Evolutionary conservation across 2,113 vertebrate genomes (phyloP), one percentile per base, ranked within the genome.

Genomic region (Scopus umbretta): DNA sequence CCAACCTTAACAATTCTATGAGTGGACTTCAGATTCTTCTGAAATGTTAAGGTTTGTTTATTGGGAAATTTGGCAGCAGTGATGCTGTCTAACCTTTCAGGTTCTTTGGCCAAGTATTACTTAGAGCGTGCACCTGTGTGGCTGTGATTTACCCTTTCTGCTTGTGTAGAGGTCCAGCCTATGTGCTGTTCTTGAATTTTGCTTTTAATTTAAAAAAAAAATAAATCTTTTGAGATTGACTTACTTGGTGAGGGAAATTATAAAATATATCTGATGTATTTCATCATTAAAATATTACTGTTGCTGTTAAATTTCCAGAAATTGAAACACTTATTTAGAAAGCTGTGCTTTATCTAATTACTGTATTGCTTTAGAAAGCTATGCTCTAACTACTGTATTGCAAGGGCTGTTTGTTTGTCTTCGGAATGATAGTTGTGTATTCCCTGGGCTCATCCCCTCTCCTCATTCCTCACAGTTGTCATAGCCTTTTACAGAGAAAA

Each of bases 391-490:
- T 40, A 14, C 27, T 50, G 11, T 42, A 19, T 38, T 82, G n/a
- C 79, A 53, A 78, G 25, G 22, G 42, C 43, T 92, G 47, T 82
- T 93, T 85, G 36, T 75, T 91, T 88, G 43, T 90, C 47, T 68
- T 92, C n/a, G 3, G 19, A 34, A 36, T 56, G 80, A 34, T 9
- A 61, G n/a, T 47, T 82, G 19, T 3, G 0, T 80, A 27, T 93
- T 95, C 82, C 45, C 76, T 85, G n/a, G 65, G 36, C 67, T 67
- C 25, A 34, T 79, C 16, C 34, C 14, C 20, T 80, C 21, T 92
- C 70, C 71, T 27, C 80, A 13, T 81, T 90, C 42, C 89, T 93
- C 52, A 61, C 16, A 58, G 59, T 45, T 13, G 2, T 90, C 70
- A 45, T 3, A 7, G 65, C 36, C 75, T 83, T 94, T 96, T 76